Percentiles rank a stretch among this genome's conserved stretches.
phyloP scores from a whole-genome alignment of 2,113 vertebrate genomes.

The Chionomys nivalis region DNA sequence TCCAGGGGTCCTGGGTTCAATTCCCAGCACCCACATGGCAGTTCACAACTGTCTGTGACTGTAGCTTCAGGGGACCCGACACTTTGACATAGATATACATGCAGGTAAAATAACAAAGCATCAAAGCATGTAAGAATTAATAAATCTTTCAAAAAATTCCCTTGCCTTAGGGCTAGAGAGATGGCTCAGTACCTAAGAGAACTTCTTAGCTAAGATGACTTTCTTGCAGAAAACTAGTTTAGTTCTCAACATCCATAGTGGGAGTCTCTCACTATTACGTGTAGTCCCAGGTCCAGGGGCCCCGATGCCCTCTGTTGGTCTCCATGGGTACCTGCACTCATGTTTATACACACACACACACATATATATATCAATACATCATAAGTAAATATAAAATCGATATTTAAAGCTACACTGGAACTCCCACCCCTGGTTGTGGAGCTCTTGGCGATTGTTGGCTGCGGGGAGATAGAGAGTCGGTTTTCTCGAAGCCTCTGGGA shows the following conservation, averaged over 20 bases:
- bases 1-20: neutral
- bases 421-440: neutral
- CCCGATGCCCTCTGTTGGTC: neutral
- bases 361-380: too few relatives aligned
- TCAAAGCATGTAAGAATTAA: neutral
- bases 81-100: neutral
- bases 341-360: too few relatives aligned
- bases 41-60: neutral
- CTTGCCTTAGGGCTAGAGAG: neutral
- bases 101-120: neutral
- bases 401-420: neutral
- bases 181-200: neutral
- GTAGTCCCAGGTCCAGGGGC: neutral
- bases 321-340: neutral
- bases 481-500: neutral
- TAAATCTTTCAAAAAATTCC: neutral
- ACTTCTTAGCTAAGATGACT: neutral
- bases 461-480: neutral
- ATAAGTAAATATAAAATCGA: neutral
- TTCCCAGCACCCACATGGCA: neutral
- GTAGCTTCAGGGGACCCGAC: neutral
- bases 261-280: neutral
- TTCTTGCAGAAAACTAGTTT: neutral
- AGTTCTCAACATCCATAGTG: neutral
- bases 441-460: neutral